A percentile compares a stretch with the other conserved stretches of the same genome.
phyloP scores from a whole-genome alignment of 2,113 vertebrate species.

The Indicator maculatus region DNA sequence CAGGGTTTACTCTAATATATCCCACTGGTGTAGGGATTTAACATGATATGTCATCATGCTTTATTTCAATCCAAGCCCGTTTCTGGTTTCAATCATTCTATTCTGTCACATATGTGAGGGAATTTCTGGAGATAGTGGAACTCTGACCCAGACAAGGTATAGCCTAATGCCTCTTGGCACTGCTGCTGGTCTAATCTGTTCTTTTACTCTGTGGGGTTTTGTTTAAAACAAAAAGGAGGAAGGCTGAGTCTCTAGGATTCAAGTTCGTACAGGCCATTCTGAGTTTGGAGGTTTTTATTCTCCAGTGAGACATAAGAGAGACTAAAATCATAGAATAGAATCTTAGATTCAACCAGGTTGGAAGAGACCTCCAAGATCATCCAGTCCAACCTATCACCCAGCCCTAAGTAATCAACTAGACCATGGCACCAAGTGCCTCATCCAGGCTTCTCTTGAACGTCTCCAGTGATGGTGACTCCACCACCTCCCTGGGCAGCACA shows the following conservation, averaged over 20 bases:
- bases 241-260: neutral
- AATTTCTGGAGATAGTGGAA: neutral
- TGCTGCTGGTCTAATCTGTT: neutral
- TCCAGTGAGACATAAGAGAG: neutral
- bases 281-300: neutral
- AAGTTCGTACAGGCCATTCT: neutral
- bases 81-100: neutral
- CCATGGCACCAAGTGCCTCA: too few relatives aligned
- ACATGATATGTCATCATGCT: neutral
- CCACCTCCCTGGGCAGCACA: too few relatives aligned
- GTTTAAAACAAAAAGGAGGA: neutral
- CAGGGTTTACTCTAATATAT: neutral
- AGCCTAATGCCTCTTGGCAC: neutral
- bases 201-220: neutral
- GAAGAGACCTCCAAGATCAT: too few relatives aligned
- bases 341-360: too few relatives aligned
- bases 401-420: too few relatives aligned
- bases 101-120: neutral
- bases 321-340: neutral
- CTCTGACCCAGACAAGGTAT: neutral
- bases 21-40: neutral
- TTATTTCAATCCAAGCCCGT: neutral
- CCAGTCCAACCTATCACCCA: too few relatives aligned
- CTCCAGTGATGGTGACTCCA: too few relatives aligned
- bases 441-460: too few relatives aligned